Evolutionary conservation across 2,797 vertebrate genomes (phyloP).

Genomic region (Psittacula derbiana): DNA sequence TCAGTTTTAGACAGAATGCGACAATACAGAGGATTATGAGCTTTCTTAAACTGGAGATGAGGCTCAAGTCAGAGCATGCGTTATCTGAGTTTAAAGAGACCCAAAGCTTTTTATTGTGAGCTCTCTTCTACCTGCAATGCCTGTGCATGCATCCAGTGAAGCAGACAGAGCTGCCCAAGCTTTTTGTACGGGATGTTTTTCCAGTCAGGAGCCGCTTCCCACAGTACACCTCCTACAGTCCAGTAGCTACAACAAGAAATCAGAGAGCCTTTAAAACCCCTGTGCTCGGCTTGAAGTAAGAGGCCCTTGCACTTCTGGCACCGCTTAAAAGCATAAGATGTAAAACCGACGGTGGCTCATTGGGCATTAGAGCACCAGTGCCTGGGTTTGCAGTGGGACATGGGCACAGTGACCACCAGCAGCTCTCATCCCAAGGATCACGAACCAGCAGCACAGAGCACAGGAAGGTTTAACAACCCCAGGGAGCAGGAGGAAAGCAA

Average conservation of each 20-base stretch:
- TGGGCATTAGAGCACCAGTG: fast-evolving
- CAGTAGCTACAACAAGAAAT: not conserved
- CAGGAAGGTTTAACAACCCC: not conserved
- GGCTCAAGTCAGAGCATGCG: not conserved
- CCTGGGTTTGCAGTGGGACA: not conserved
- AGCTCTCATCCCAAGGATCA: not conserved
- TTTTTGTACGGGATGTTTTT: fast-evolving
- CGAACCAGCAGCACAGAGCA: not conserved
- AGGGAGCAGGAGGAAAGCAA: not conserved
- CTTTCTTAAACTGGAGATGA: fast-evolving
- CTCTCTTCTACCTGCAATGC: not conserved
- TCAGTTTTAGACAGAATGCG: not conserved
- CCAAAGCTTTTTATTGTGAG: not conserved
- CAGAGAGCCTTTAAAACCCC: not conserved
- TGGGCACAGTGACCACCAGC: not conserved
- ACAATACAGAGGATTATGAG: not conserved
- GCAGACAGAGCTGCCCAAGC: fast-evolving
- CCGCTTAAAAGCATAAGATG: fast-evolving
- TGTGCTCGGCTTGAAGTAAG: fast-evolving
- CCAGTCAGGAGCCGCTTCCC: not conserved
- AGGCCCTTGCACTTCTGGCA: not conserved
- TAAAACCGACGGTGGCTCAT: fast-evolving
- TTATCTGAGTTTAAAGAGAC: not conserved
- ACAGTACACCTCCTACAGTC: fast-evolving
- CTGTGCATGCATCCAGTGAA: fast-evolving